Evolutionary conservation across 2,113 vertebrate species (phyloP), one percentile per base, ranked within the genome.

Genomic region (Microcebus jonahi): DNA sequence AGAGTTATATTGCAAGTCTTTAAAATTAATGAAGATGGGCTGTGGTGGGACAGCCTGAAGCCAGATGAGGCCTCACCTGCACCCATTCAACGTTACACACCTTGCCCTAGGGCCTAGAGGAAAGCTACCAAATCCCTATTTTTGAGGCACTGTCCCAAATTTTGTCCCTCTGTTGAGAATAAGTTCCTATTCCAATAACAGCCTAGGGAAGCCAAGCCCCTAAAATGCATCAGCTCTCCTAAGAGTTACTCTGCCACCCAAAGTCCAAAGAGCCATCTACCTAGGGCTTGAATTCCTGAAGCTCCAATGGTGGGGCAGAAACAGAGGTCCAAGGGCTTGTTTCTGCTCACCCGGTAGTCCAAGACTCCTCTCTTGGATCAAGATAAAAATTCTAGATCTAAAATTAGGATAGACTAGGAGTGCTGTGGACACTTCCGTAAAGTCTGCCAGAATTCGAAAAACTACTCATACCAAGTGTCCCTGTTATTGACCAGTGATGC

Each of bases 301-400:
- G 73, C 42, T 39, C 80, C 50, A 48, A 8, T 4, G 3, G 15
- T 9, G 1, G 14, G 9, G 5, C 8, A 39, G 34, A 53, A 53
- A n/a, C 25, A 88, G 34, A 90, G 65, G 25, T 5, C 27, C 20
- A 53, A 59, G 25, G 27, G 39, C 25, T 90, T 63, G 48, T 9
- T 50, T 87, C 68, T 75, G 48, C 70, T 82, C 29, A 8, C 8
- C 18, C 10, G 12, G 21, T 57, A 21, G 10, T 36, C 50, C 29
- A 59, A 36, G 11, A 61, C 15, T 39, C 34, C 21, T 71, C 27
- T 25, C 6, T 53, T 71, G 18, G 75, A 59, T 36, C 5, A 15
- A 88, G 80, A 70, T 67, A 94, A 15, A 84, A 95, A 86, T 63
- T 36, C 79, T 31, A 83, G 55, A 67, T 27, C 34, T 88, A 90